phyloP scores from a whole-genome alignment of 2,797 vertebrate genomes.

The Crypturellus tataupa region DNA sequence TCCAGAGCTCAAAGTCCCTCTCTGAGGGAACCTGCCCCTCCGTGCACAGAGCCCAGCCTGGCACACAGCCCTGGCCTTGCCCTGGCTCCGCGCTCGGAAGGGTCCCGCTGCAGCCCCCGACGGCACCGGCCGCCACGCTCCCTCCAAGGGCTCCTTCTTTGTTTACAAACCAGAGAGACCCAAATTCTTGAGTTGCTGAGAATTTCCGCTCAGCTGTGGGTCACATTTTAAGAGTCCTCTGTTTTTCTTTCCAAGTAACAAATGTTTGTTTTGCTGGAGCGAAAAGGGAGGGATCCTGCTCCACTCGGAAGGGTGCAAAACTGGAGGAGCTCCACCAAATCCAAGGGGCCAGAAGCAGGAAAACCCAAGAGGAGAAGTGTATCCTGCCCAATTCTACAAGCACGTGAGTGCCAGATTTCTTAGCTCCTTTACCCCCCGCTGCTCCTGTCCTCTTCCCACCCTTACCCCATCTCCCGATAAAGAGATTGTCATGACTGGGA shows the following conservation, averaged over 20 bases:
- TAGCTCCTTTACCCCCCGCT: background rate
- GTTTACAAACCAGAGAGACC: slow-evolving; percentile 21
- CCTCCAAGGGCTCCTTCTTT: background rate
- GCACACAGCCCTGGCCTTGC: background rate
- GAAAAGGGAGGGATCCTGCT: background rate
- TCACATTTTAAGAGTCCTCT: slow-evolving; percentile 11
- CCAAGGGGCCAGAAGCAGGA: background rate
- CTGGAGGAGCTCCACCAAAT: background rate
- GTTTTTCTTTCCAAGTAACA: slow-evolving; percentile 25
- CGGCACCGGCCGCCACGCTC: background rate
- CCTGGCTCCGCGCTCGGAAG: background rate
- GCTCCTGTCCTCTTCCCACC: slow-evolving; percentile 10
- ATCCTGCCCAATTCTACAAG: background rate
- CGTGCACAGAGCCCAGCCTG: accelerated
- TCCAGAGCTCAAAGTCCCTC: background rate
- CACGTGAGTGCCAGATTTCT: background rate
- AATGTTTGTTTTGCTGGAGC: slow-evolving; percentile 42
- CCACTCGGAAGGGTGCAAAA: background rate
- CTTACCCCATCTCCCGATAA: background rate
- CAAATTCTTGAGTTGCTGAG: background rate
- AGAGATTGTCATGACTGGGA: background rate
- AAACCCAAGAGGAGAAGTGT: background rate
- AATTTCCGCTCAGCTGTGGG: slow-evolving; percentile 33
- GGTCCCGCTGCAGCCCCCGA: background rate
- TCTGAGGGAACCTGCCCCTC: background rate